Conservation (phyloP, 2,888 invertebrate species). For the Amphipyra berbera region DNA sequence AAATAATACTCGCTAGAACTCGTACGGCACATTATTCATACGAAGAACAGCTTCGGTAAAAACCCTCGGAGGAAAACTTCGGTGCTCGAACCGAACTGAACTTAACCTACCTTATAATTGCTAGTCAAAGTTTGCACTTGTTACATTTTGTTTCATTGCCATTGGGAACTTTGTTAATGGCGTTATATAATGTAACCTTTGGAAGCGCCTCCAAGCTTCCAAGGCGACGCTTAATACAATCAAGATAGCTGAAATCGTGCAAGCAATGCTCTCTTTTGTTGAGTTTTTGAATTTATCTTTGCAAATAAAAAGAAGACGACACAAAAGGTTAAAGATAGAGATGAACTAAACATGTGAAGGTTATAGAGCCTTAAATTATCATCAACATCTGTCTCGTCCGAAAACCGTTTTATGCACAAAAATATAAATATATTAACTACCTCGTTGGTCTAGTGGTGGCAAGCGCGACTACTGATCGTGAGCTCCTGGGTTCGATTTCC, state of each 20-base stretch:
- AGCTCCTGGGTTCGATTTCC: no score
- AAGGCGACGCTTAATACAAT: conserved; percentile 46
- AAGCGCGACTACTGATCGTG: no score
- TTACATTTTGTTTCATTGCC: conserved; percentile 62
- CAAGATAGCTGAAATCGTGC: conserved; percentile 53
- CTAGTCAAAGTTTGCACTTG: conserved; percentile 50
- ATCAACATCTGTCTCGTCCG: neutral
- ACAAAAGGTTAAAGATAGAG: conserved; percentile 6
- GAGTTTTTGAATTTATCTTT: conserved; percentile 15
- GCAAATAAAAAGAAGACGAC: conserved; percentile 14
- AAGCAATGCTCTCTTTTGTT: conserved; percentile 41
- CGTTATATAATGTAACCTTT: conserved; percentile 61
- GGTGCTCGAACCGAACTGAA: conserved; percentile 42
- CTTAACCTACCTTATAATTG: conserved; percentile 57
- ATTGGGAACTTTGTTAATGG: conserved; percentile 58
- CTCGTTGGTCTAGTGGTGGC: no score
- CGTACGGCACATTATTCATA: conserved; percentile 71
- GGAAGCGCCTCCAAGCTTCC: conserved; percentile 29
- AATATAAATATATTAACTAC: neutral
- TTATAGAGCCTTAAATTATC: conserved; percentile 1
- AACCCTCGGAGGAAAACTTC: conserved; percentile 55
- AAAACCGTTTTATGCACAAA: neutral
- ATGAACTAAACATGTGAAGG: conserved; percentile 10
- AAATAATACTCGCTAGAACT: conserved; percentile 59
- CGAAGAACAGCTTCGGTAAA: conserved; percentile 59